Evolutionary conservation across 2,888 invertebrate genomes (phyloP).

Genomic region (Chrysopilus asiliformis): DNA sequence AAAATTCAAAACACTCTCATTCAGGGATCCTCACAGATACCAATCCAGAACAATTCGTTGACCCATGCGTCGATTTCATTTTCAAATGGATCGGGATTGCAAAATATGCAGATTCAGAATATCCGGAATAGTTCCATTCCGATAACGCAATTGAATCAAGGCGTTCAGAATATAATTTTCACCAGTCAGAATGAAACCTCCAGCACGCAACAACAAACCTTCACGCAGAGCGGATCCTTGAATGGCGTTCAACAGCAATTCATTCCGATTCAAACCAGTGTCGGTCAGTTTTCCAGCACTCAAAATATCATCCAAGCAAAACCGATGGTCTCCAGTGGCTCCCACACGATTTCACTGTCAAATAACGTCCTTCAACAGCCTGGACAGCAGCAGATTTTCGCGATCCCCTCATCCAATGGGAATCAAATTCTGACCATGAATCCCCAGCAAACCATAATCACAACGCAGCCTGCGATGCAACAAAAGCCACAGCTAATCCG

Average conservation of each 20-base stretch:
- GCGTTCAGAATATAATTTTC: constrained; percentile 13
- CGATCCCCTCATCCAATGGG: constrained; percentile 16
- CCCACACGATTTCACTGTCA: constrained; percentile 21
- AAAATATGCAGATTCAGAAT: constrained; percentile 11
- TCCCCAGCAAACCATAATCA: constrained; percentile 25
- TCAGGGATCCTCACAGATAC: no score
- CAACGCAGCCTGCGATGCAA: constrained; percentile 39
- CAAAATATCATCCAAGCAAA: constrained; percentile 3
- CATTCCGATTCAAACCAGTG: constrained; percentile 9
- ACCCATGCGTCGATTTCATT: constrained; percentile 6
- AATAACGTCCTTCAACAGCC: constrained; percentile 21
- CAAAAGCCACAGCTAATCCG: constrained; percentile 39
- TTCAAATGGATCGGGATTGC: constrained; percentile 1
- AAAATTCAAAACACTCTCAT: constrained; percentile 3
- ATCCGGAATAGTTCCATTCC: constrained; percentile 10
- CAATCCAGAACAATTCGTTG: no score
- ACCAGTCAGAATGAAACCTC: constrained; percentile 10
- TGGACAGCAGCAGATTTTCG: constrained; percentile 19
- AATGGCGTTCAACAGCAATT: constrained; percentile 11
- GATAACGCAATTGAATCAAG: constrained; percentile 11
- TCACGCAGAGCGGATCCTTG: no score
- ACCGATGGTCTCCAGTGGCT: constrained; percentile 7
- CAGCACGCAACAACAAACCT: constrained; percentile 4
- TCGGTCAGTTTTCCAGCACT: not conserved
- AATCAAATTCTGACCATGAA: constrained; percentile 13